Base-by-base conservation (phyloP, 2,888 invertebrate genomes). In the Steinernema scapterisci region DNA sequence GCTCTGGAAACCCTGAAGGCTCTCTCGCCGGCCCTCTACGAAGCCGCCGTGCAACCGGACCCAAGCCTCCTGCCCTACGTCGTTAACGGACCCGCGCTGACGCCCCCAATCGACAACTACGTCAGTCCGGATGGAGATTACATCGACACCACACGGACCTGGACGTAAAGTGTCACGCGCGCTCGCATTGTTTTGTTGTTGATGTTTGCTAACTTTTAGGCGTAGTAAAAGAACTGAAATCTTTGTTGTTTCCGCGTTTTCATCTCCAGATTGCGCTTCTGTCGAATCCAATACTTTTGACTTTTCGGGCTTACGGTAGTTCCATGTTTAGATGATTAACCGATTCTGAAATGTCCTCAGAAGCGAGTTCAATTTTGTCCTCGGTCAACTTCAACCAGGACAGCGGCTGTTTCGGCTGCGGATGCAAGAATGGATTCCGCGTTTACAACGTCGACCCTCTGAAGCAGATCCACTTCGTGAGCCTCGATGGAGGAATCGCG, bases 381-480 rank as follows among this genome's bases (percentile, higher is more conserved):
- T 63, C 63, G 27, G 63, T 63, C 63, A 76, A 63, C 56, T 76
- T 76, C 46, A 97, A 97, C 90, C 97, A 97, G 90, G 96, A 97
- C 90, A 95, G 96, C 92, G 95, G 96, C 95, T 97, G 96, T 90
- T 97, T 97, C 90, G 95, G 95, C 71, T 97, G 96, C 90, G 97
- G 95, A 74, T 95, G 95, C 89, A 94, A 95, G 88, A 93, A 93
- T 89, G 97, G 97, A 44, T 97, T 95, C 90, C 91, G 97, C 83
- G 94, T 97, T 27, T 97, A 95, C 89, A 97, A 95, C 88, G 94
- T 95, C 88, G 97, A 97, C 89, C 97, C 97, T 7, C 90, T 97
- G 52, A 77, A 77, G 46, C 70, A 73, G 71, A 45, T 74, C 5
- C 71, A 70, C 43, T 73, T 45, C 19, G 77, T 77, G 48, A 9